A percentile compares a stretch with the other conserved stretches of the same genome.
Conservation (phyloP, 1,140 invertebrate species). For the Penaeus japonicus region DNA sequence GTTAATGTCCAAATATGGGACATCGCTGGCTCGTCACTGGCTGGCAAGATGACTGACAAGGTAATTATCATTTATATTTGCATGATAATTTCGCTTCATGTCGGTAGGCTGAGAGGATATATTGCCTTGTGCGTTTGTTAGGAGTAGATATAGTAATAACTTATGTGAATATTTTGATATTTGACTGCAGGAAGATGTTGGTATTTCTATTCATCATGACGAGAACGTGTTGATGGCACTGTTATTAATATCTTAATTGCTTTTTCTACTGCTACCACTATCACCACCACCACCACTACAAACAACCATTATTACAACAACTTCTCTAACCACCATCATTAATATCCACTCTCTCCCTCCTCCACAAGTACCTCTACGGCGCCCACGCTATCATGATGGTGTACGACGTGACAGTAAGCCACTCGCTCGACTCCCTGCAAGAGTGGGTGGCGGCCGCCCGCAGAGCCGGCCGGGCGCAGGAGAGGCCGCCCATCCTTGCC, state of each 20-base stretch:
- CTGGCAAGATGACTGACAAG: conserved; percentile 82
- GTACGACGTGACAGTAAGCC: conserved; percentile 85
- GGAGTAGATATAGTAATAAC: background rate
- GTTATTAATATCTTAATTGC: background rate
- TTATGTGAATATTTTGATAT: background rate
- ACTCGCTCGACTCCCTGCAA: conserved; percentile 80
- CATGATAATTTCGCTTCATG: background rate
- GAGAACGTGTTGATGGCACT: background rate
- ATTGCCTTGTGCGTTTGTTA: background rate
- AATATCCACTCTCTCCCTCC: background rate
- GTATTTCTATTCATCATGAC: too few species aligned
- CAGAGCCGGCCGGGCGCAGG: conserved; percentile 68
- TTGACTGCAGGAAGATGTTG: too few species aligned
- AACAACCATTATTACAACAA: background rate
- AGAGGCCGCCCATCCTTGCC: conserved; percentile 73
- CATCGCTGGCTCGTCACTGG: conserved; percentile 79
- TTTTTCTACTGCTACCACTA: background rate
- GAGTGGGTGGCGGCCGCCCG: conserved; percentile 77
- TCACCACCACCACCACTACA: too few species aligned
- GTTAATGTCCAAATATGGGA: conserved; percentile 83
- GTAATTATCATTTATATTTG: background rate
- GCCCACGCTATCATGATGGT: conserved; percentile 76
- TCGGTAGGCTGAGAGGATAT: background rate
- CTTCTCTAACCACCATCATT: background rate
- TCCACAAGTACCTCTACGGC: conserved; percentile 68